Base-by-base conservation (phyloP, 2,113 vertebrate species). In the Dissostichus mawsoni region DNA sequence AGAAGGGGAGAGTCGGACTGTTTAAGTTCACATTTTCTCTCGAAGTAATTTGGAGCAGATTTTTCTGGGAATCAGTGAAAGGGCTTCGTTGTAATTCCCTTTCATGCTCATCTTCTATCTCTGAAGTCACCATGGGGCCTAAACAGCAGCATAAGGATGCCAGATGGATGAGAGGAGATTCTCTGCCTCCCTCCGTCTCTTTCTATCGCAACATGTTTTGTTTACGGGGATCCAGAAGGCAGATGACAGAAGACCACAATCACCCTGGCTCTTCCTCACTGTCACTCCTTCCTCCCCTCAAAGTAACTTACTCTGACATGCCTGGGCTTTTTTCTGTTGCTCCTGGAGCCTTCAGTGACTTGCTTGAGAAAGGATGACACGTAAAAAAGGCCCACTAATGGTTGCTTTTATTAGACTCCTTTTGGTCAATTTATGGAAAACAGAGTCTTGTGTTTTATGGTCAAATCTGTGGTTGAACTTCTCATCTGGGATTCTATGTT, bases 41-140 rank as follows among this genome's bases (percentile, higher is more conserved):
- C 94, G 90, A 87, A 93, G 94, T 97, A 98, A 98, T 97, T 96
- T 96, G 93, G 94, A 97, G 92, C 97, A 97, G 96, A 96, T 95
- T 96, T 85, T 95, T 81, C 87, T 86, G 87, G 87, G 87, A 91
- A 87, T 96, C 93, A 94, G 92, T 69, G 80, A 92, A 95, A 92
- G 95, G 94, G 92, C 92, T 95, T 93, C 89, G 91, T 94, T 94
- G 95, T 96, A 95, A 95, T 96, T 96, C 96, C 94, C 96, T 97
- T 96, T 97, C 92, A 85, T 94, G 93, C 95, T 96, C 95, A 95
- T 96, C 96, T 94, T 96, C 94, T 86, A 93, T 94, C 92, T 92
- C 92, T 91, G 82, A 94, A 94, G 93, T 95, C 93, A 93, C 93
- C 95, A 92, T 62, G 68, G 86, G 88, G 89, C 93, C 87, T 92